A percentile compares a stretch with the other conserved stretches of the same genome.
These are phyloP conservation scores for Thalassarche chlororhynchos DNA, from an alignment of 2,113 vertebrate species.

Conservation along the genomic window DNA sequence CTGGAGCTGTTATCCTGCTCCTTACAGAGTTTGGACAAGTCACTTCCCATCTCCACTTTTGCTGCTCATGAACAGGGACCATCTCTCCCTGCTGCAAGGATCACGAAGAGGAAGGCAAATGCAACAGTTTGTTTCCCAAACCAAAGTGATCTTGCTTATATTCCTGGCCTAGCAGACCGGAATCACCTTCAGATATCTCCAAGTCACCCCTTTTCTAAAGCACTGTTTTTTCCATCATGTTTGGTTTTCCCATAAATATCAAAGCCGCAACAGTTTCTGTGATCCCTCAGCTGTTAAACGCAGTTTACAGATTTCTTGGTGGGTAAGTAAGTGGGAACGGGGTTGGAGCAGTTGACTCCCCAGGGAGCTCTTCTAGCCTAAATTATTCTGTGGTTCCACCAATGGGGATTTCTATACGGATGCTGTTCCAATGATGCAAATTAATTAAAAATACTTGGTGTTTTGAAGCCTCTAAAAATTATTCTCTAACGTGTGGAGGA, in stretches of 20 bases:
- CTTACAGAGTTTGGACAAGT: not conserved
- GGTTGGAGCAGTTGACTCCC: not conserved
- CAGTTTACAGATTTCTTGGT: not conserved
- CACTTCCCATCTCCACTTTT: not conserved
- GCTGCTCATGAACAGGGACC: fast-evolving
- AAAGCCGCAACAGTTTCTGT: not conserved
- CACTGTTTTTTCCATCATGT: not conserved
- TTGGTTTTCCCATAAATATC: not conserved
- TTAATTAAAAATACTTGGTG: not conserved
- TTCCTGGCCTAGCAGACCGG: not conserved
- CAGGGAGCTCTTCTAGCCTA: not conserved
- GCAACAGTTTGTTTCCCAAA: not conserved
- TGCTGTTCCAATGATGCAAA: not conserved
- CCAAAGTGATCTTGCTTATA: not conserved
- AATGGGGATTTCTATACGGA: not conserved
- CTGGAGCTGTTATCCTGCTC: not conserved
- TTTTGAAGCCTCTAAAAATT: not conserved
- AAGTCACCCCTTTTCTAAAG: not conserved
- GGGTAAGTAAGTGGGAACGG: not conserved
- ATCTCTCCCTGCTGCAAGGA: not conserved
- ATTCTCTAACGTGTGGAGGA: not conserved
- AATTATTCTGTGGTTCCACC: not conserved
- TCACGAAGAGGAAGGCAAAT: not conserved
- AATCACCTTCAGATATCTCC: not conserved
- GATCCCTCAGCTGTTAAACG: not conserved